These are phyloP conservation scores for Scaptomyza caliginosa DNA, from an alignment of 2,888 invertebrate species.

Conservation along the genomic window DNA sequence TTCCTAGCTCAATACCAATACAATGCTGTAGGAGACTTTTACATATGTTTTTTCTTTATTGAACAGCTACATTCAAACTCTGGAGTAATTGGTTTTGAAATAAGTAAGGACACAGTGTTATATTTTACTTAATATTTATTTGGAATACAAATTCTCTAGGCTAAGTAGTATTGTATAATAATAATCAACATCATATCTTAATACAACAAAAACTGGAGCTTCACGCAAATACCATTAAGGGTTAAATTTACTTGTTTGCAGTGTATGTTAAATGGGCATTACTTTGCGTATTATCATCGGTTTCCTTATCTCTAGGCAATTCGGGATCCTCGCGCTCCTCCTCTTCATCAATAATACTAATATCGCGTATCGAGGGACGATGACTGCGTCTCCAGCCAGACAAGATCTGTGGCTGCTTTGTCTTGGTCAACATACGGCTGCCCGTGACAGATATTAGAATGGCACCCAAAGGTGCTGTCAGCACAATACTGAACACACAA, in stretches of 20 bases:
- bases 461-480: constrained; percentile 94
- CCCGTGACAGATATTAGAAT: constrained; percentile 92
- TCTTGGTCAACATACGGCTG: constrained; percentile 90
- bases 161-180: constrained; percentile 27
- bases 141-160: constrained; percentile 29
- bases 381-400: constrained; percentile 91
- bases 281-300: constrained; percentile 81
- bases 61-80: no score
- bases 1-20: no score
- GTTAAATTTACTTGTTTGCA: constrained; percentile 56
- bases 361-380: constrained; percentile 93
- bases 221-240: neutral
- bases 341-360: constrained; percentile 93
- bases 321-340: constrained; percentile 87
- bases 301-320: constrained; percentile 79
- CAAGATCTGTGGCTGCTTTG: constrained; percentile 88
- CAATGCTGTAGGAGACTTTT: no score
- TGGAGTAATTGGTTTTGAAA: no score
- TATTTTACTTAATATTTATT: constrained; percentile 42
- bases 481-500: constrained; percentile 91
- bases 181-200: constrained; percentile 49
- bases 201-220: constrained; percentile 29
- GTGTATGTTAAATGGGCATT: constrained; percentile 77
- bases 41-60: no score
- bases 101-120: neutral